Conservation (phyloP, 2,797 vertebrate genomes). For the Halcyon badia region DNA sequence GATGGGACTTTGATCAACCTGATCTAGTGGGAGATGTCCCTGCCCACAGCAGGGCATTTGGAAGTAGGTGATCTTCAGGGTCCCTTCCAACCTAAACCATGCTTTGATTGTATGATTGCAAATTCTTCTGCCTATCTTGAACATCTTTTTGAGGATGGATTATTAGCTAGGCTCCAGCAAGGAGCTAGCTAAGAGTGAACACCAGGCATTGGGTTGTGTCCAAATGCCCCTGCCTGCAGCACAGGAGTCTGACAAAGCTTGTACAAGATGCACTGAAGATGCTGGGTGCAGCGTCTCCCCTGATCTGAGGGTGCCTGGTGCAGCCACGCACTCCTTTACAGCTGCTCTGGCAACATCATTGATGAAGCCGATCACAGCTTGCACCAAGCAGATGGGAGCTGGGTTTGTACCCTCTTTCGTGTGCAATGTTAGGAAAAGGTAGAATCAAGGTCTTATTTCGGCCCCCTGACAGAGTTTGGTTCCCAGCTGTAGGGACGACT, state of each 20-base stretch:
- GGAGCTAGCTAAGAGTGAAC: background rate
- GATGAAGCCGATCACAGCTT: fast-evolving
- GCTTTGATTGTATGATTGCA: background rate
- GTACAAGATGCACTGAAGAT: background rate
- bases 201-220: background rate
- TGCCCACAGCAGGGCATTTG: background rate
- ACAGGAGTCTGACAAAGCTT: background rate
- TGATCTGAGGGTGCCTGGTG: background rate
- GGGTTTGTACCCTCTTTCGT: background rate
- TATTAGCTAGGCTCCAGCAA: background rate
- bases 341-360: background rate
- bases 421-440: background rate
- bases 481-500: background rate
- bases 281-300: background rate
- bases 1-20: background rate
- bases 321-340: background rate
- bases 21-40: background rate
- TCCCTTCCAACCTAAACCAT: background rate
- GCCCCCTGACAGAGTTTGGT: background rate
- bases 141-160: background rate
- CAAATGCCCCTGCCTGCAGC: background rate
- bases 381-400: background rate
- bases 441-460: background rate
- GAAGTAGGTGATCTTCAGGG: background rate
- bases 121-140: background rate